Evolutionary conservation across 2,888 invertebrate species (phyloP), one percentile per base, ranked within the genome.

Genomic region (Flexamia atlantica): DNA sequence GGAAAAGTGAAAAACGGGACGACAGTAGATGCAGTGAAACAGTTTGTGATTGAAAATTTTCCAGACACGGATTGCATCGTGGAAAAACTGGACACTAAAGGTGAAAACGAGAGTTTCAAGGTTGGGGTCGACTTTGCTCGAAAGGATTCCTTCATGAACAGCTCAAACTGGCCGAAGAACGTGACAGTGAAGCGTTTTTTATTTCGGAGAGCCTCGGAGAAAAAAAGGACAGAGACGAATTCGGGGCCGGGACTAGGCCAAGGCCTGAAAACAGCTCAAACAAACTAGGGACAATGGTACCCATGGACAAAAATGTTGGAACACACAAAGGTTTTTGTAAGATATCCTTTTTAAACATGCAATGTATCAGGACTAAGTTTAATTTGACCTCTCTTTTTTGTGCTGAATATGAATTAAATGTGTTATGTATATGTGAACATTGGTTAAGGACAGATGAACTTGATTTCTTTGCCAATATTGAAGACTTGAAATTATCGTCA

Each of bases 171-270:
- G 72, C 42, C 72, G 2, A 72, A 42, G 42, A 72, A 72, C 23
- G 42, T 72, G 3, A 42, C 42, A 2, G 14, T 72, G 4, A 72
- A 72, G 14, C 72, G 72, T 72, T 40, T 72, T 72, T 72, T 72
- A 72, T 72, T 72, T 42, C 4, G 72, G 23, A 72, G 72, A 72
- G 42, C 60, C 60, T 28, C 28, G 60, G 23, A 20, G 12, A 60
- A 3, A 60, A 28, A 10, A 23, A 25, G 9, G 28, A 60, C 7
- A 28, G 2, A 23, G 60, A 23, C 25, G 5, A 4, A 60, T 3
- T 60, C 46, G 46, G 46, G 28, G 23, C 60, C 23, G 23, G 28
- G 23, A 5, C 60, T 14, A 1, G 5, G 10, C 4, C 60, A n/a
- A 23, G 23, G 10, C 60, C 9, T 23, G 60, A 23, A 28, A 9